Percentiles rank a stretch among this genome's conserved stretches.
Conservation (phyloP, 2,888 invertebrate genomes). For the Ichneumoninae sp. region DNA sequence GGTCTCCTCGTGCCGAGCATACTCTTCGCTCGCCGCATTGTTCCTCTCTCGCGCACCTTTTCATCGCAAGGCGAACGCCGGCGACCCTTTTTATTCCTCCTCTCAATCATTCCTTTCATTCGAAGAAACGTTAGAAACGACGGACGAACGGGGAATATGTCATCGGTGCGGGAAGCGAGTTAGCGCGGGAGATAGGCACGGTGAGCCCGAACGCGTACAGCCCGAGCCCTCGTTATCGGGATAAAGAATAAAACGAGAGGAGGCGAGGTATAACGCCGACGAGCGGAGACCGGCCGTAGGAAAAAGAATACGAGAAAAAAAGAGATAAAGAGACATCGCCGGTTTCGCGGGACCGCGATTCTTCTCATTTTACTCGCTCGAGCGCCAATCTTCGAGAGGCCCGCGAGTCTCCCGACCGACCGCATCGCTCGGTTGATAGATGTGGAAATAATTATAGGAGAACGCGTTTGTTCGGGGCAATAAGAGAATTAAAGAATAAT, state of each 20-base stretch:
- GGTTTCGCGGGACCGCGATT: constrained; percentile 73
- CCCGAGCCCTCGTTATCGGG: constrained; percentile 35
- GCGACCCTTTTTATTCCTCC: constrained; percentile 30
- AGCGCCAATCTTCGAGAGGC: constrained; percentile 78
- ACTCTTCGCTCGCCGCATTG: constrained; percentile 39
- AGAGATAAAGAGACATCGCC: constrained; percentile 66
- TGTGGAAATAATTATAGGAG: constrained; percentile 84
- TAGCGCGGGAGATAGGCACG: constrained; percentile 15
- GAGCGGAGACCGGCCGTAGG: constrained; percentile 6
- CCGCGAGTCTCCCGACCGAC: constrained; percentile 66
- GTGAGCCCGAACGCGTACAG: constrained; percentile 10
- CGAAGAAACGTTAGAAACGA: constrained; percentile 53
- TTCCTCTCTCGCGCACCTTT: constrained; percentile 36
- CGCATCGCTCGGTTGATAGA: constrained; percentile 80
- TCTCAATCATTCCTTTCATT: constrained; percentile 67
- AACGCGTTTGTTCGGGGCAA: constrained; percentile 73
- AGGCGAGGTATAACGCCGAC: constrained; percentile 21
- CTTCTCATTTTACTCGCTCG: constrained; percentile 75
- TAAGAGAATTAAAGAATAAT: constrained; percentile 58
- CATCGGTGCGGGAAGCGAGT: constrained; percentile 38
- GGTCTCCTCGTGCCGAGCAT: constrained; percentile 26
- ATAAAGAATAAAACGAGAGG: constrained; percentile 40
- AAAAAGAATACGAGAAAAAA: constrained; percentile 40
- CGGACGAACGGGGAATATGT: constrained; percentile 47
- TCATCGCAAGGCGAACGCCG: constrained; percentile 38